A percentile compares a stretch with the other conserved stretches of the same genome.
These are phyloP conservation scores for Samia ricini DNA, from an alignment of 1,140 invertebrate species.

Conservation along the genomic window DNA sequence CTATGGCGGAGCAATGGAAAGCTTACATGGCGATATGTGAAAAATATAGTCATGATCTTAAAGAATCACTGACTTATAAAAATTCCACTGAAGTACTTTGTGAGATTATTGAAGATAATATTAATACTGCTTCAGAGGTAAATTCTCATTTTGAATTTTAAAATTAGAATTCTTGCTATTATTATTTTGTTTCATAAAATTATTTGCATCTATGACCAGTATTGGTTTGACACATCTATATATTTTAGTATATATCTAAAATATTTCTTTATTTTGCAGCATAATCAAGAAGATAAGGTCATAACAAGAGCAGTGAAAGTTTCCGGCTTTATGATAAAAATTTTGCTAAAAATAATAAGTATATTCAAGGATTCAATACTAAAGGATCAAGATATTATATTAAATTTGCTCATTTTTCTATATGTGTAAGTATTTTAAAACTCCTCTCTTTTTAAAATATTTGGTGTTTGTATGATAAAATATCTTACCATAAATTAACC, in stretches of 20 bases:
- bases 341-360: conserved; percentile 43
- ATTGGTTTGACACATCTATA: no score
- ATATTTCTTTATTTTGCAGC: conserved; percentile 30
- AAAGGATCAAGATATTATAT: conserved; percentile 38
- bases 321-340: conserved; percentile 52
- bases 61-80: conserved; percentile 40
- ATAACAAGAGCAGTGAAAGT: conserved; percentile 53
- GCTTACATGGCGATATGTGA: conserved; percentile 57
- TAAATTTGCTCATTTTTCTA: conserved; percentile 41
- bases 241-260: conserved; percentile 2
- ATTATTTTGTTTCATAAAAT: no score
- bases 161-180: no score
- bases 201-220: no score
- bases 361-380: conserved; percentile 41
- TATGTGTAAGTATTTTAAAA: conserved; percentile 40
- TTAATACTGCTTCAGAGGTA: conserved; percentile 51
- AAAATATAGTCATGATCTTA: conserved; percentile 48
- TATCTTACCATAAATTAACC: no score
- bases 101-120: conserved; percentile 42
- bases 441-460: neutral
- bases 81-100: conserved; percentile 40
- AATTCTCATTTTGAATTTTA: neutral
- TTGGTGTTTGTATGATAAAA: no score
- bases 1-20: conserved; percentile 70
- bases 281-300: conserved; percentile 47